Evolutionary conservation across 2,113 vertebrate genomes (phyloP).

Genomic region (Cyanistes caeruleus): DNA sequence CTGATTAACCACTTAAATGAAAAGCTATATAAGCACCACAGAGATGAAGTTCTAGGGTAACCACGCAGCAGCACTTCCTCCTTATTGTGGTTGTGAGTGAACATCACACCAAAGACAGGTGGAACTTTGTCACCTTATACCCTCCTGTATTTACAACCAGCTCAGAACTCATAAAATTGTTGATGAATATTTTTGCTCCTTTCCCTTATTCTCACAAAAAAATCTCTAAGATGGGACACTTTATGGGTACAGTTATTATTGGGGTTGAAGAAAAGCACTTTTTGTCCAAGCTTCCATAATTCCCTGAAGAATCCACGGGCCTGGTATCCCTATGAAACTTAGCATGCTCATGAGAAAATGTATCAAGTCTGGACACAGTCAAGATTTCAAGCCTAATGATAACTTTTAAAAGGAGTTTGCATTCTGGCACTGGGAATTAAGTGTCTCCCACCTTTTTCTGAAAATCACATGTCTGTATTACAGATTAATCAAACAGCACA

Average conservation of each 20-base stretch:
- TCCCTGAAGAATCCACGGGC: not conserved
- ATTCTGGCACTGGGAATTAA: not conserved
- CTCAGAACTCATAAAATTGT: not conserved
- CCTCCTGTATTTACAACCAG: not conserved
- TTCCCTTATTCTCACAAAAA: not conserved
- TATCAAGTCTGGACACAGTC: not conserved
- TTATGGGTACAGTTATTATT: not conserved
- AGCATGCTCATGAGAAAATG: not conserved
- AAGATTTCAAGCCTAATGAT: not conserved
- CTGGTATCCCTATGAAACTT: not conserved
- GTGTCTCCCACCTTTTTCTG: not conserved
- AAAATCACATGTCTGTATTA: not conserved
- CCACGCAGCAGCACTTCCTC: not conserved
- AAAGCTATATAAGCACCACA: not conserved
- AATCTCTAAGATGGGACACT: not conserved
- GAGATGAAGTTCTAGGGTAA: not conserved
- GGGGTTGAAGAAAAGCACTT: not conserved
- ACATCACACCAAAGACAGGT: not conserved
- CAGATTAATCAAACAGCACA: not conserved
- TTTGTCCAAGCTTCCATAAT: not conserved
- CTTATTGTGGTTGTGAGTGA: not conserved
- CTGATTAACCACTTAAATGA: not conserved
- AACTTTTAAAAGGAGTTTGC: not conserved
- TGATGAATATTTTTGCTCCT: not conserved
- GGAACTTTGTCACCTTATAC: not conserved